phyloP scores from a whole-genome alignment of 2,113 vertebrate species.

The Rana temporaria region DNA sequence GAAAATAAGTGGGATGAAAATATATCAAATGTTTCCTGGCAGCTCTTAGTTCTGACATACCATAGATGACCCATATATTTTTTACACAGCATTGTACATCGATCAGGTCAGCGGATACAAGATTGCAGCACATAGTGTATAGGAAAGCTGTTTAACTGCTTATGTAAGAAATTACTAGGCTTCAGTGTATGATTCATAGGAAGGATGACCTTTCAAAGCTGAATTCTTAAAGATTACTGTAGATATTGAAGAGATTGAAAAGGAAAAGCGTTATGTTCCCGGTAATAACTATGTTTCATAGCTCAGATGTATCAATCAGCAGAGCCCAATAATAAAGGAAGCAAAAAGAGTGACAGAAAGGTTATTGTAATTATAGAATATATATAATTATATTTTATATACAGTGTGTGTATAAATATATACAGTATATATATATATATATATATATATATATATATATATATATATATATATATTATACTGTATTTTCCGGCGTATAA shows the following conservation, averaged over 20 bases:
- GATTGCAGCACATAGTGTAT: background rate
- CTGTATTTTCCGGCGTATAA: no score
- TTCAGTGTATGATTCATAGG: slow-evolving; percentile 6
- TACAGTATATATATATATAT: no score
- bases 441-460: no score
- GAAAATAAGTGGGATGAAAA: no score
- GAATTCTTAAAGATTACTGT: background rate
- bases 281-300: background rate
- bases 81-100: no score
- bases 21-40: no score
- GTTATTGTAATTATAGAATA: background rate
- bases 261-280: slow-evolving; percentile 18
- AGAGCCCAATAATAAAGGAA: background rate
- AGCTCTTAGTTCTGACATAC: no score
- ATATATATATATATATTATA: no score
- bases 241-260: background rate
- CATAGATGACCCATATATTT: no score
- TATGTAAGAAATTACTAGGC: background rate
- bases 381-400: no score
- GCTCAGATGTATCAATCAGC: slow-evolving; percentile 1
- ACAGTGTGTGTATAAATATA: no score
- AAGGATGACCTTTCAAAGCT: slow-evolving; percentile 8
- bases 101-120: background rate
- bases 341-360: background rate
- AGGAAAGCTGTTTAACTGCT: slow-evolving; percentile 13